These are phyloP conservation scores for Eupristina koningsbergeri DNA, from an alignment of 1,140 invertebrate species.

Conservation along the genomic window DNA sequence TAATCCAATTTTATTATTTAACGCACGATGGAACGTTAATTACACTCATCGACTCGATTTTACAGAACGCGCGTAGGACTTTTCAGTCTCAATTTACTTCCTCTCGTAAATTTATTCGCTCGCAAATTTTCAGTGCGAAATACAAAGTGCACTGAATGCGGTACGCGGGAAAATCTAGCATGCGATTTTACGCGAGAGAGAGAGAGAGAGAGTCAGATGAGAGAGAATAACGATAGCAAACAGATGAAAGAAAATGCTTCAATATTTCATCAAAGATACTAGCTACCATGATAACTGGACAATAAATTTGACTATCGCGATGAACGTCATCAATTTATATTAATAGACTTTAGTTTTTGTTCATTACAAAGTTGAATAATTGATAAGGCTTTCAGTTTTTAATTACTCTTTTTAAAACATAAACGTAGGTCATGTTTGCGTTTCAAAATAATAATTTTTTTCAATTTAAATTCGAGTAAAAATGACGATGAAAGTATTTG, in stretches of 20 bases:
- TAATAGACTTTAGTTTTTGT: background rate
- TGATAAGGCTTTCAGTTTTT: too few relatives aligned
- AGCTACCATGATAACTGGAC: conserved; percentile 24
- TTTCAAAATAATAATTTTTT: background rate
- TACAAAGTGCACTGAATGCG: conserved; percentile 49
- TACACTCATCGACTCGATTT: conserved; percentile 36
- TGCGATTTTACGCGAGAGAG: background rate
- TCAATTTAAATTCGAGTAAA: background rate
- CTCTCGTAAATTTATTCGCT: conserved; percentile 54
- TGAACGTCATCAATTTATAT: background rate
- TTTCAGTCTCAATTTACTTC: conserved; percentile 46
- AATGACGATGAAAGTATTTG: background rate
- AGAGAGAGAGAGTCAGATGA: background rate
- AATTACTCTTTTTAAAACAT: too few relatives aligned
- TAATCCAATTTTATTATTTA: conserved; percentile 48
- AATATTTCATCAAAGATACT: conserved; percentile 33
- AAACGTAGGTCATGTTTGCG: too few relatives aligned
- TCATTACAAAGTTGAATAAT: conserved; percentile 2
- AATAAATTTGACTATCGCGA: conserved; percentile 4
- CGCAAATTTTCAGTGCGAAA: conserved; percentile 48
- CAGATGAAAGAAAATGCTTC: background rate
- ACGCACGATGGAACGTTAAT: conserved; percentile 44
- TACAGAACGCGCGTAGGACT: background rate
- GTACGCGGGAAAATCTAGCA: conserved; percentile 20
- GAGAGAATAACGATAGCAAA: too few relatives aligned